phyloP scores from a whole-genome alignment of 30 jellyfish, hydroid and myxozoan species.

The Pseudorhiza aurosa region DNA sequence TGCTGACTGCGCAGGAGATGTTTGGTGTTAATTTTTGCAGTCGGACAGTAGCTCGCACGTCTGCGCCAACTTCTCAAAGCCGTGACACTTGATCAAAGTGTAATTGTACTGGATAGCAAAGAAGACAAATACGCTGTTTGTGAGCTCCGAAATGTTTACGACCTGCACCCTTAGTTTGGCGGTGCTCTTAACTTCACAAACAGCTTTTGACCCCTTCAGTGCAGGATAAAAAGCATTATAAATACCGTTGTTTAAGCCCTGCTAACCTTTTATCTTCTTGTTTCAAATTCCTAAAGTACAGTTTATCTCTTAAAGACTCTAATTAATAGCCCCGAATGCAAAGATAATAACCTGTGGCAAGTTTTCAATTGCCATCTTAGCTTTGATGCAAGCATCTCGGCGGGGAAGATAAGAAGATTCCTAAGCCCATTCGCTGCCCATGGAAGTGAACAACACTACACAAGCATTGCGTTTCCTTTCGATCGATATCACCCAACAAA shows the following conservation, averaged over 20 bases:
- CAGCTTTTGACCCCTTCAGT: conserved; percentile 34
- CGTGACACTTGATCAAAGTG: no score
- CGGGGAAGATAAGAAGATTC: conserved; percentile 36
- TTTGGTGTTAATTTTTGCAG: no score
- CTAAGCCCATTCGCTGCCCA: conserved; percentile 6
- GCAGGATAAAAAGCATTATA: conserved; percentile 10
- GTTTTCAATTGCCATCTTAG: conserved; percentile 56
- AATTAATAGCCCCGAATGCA: conserved; percentile 50
- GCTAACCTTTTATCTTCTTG: conserved; percentile 10
- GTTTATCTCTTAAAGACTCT: conserved; percentile 56
- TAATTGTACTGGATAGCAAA: no score
- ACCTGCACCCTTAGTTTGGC: background rate
- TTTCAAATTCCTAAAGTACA: conserved; percentile 24
- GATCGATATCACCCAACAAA: no score
- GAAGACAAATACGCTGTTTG: no score
- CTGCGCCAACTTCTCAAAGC: no score
- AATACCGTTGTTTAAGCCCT: conserved; percentile 13
- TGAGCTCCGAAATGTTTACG: conserved; percentile 31
- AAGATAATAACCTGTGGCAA: conserved; percentile 63
- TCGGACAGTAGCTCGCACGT: no score
- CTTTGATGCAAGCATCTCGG: conserved; percentile 48
- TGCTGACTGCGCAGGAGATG: no score
- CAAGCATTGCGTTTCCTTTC: background rate
- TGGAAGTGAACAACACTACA: background rate
- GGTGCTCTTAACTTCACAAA: conserved; percentile 3